A percentile compares a stretch with the other conserved stretches of the same genome.
Evolutionary conservation across 2,113 vertebrate species (phyloP).

Genomic region (Sula dactylatra): DNA sequence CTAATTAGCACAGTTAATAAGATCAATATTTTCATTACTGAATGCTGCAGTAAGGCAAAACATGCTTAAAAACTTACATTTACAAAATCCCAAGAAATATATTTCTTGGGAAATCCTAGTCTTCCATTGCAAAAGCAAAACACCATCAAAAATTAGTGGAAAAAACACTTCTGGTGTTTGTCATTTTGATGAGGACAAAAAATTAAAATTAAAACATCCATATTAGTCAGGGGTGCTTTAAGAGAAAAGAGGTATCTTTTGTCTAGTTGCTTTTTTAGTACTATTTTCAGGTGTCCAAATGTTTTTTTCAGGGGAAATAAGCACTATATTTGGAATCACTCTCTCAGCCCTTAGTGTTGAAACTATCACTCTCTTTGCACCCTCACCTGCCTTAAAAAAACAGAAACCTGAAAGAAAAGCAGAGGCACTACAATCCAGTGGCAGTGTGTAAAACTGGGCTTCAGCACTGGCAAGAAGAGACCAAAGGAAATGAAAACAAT

Average conservation of each 20-base stretch:
- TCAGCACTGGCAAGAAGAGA: background rate
- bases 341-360: background rate
- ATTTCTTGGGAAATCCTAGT: background rate
- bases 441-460: background rate
- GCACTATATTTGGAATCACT: background rate
- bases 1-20: constrained; percentile 62
- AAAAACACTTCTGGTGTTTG: background rate
- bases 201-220: background rate
- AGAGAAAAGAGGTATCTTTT: background rate
- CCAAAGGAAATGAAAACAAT: background rate
- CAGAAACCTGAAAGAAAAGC: background rate
- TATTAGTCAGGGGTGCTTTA: background rate
- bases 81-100: background rate
- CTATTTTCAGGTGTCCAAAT: background rate
- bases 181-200: background rate
- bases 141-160: background rate
- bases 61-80: background rate
- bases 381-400: background rate
- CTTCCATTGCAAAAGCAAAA: background rate
- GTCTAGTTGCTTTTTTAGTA: background rate
- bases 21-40: constrained; percentile 64
- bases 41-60: constrained; percentile 22
- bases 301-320: background rate
- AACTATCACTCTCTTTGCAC: background rate
- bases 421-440: background rate